Evolutionary conservation across 1,140 invertebrate species (phyloP), one percentile per base, ranked within the genome.

Genomic region (Sycophila sp.): DNA sequence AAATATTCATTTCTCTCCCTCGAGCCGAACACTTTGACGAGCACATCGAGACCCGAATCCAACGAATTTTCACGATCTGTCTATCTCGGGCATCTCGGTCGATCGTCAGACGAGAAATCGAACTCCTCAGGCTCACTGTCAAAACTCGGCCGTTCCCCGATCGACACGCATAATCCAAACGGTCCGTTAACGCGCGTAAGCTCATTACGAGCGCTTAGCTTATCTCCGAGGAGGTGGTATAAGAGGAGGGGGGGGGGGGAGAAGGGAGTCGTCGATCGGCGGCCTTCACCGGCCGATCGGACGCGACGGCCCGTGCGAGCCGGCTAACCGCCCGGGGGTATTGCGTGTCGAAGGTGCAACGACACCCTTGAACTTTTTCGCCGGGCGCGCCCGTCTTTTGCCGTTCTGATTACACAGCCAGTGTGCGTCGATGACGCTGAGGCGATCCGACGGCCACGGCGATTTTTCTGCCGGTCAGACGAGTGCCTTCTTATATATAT

Each of bases 311-410:
- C 76, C 82, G 80, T 77, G 59, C 75, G 51, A 77, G 72, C 75
- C 76, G 76, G 75, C 81, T 84, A 82, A 82, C 81, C 80, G 77
- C 78, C 78, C 78, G 77, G 74, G 77, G 81, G 78, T 62, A 83
- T 83, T 82, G 78, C 81, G 76, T 79, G 76, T 82, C 82, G 75
- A 26, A 60, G 40, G 17, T 47, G n/a, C 42, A n/a, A 30, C 49
- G 49, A 32, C 24, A 26, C 36, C 34, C 47, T 58, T 67, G 28
- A 58, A 67, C 53, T 58, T 47, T 67, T 67, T 40, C 13, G 13
- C 8, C 2, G 8, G 34, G 32, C 62, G 13, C 32, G 28, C n/a
- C 19, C 15, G 32, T 24, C 34, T 3, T 15, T 28, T 30, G 47
- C 26, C 6, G 32, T 47, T 49, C 38, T 45, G 30, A 67, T 58